Base-by-base conservation (phyloP, 2,113 vertebrate species). In the Notechis scutatus region DNA sequence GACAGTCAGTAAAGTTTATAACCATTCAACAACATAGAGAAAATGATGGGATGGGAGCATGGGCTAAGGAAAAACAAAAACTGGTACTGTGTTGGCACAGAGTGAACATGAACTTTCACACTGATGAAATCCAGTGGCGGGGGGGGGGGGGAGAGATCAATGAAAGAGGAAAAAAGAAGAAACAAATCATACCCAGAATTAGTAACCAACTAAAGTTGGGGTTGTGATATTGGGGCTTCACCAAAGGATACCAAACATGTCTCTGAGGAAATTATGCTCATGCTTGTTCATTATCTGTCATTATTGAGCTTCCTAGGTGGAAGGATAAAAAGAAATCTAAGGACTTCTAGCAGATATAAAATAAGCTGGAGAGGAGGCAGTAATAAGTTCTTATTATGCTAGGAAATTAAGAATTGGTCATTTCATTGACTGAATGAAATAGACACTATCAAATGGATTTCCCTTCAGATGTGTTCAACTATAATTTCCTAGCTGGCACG, bases 101-200 rank as follows among this genome's bases (percentile, higher is more conserved):
- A 96, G 97, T 95, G 98, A 98, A 98, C 98, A 98, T 98, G 98
- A 98, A 98, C 98, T 98, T 97, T 95, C 96, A 96, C 92, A 42
- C 59, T 21, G 96, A 97, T 92, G 23, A 91, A 94, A 94, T 92
- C 94, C 94, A 91, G 92, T 88, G 74, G 74, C n/a, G n/a, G 5
- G 45, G 45, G n/a, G 10, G 11, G 1, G 39, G 39, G 39, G 0
- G 5, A 14, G 20, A 18, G 34, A 90, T 56, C 95, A 90, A 95
- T 94, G 95, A 95, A 29, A 89, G 86, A 87, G 57, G 45, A 90
- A 18, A 18, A 93, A 91, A 96, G 95, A 96, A 94, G 97, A 90
- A 81, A 95, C 64, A 95, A 92, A 61, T 54, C 45, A 55, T 42
- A 94, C 45, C 93, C 56, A 92, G 92, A 39, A 74, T 94, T 93